Conservation (phyloP, 2,888 invertebrate species). For the Rotaria macrura region DNA sequence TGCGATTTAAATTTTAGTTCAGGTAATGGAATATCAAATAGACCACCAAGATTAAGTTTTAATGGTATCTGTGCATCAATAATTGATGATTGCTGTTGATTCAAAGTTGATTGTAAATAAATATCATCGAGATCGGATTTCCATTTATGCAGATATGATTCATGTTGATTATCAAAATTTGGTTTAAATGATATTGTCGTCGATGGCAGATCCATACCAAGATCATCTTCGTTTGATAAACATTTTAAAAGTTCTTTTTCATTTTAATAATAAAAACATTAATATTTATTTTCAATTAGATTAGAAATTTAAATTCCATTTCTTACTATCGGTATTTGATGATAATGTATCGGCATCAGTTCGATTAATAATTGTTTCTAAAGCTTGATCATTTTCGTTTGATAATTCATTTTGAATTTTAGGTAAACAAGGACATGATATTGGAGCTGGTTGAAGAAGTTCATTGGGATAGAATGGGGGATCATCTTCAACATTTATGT, state of each 20-base stretch:
- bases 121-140: background rate
- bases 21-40: background rate
- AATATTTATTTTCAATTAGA: too few species aligned
- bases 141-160: background rate
- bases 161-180: background rate
- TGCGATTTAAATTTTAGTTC: background rate
- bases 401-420: background rate
- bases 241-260: background rate
- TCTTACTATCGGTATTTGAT: background rate
- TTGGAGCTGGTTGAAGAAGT: background rate
- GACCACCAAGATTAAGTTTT: background rate
- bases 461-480: background rate
- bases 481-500: background rate
- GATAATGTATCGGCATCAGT: background rate
- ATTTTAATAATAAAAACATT: too few species aligned
- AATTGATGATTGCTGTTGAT: background rate
- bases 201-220: background rate
- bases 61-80: background rate
- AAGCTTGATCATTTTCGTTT: background rate
- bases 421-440: background rate
- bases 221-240: background rate
- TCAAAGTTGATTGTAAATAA: background rate
- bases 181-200: background rate
- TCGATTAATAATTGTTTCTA: constrained; percentile 2
- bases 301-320: too few species aligned